Evolutionary conservation across 2,888 invertebrate genomes (phyloP).

Genomic region (Herminia tarsipennalis): DNA sequence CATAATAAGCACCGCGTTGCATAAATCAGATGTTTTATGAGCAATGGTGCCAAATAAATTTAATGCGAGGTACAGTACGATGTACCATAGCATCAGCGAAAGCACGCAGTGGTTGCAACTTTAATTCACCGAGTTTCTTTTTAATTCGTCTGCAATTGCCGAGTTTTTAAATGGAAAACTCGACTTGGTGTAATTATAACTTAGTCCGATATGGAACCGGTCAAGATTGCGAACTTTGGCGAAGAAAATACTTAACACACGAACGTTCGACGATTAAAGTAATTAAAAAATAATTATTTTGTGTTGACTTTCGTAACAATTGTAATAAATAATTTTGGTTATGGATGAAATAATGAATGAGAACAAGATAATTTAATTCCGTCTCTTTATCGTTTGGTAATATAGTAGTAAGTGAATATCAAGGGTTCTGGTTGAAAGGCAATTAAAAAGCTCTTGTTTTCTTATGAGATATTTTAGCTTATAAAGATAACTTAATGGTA

Average conservation of each 20-base stretch:
- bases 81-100: slow-evolving; percentile 44
- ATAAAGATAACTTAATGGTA: too few relatives aligned
- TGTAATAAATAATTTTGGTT: slow-evolving; percentile 5
- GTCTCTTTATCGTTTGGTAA: not conserved
- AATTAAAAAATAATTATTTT: slow-evolving; percentile 30
- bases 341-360: slow-evolving; percentile 2
- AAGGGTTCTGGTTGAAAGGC: too few relatives aligned
- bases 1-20: slow-evolving; percentile 63
- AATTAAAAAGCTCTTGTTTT: too few relatives aligned
- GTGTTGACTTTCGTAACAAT: slow-evolving; percentile 10
- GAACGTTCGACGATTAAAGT: slow-evolving; percentile 27
- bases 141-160: slow-evolving; percentile 43
- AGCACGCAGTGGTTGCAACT: slow-evolving; percentile 38
- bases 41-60: slow-evolving; percentile 71
- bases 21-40: slow-evolving; percentile 75
- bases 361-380: not conserved
- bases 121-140: slow-evolving; percentile 38
- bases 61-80: slow-evolving; percentile 40
- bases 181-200: slow-evolving; percentile 47
- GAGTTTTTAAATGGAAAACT: slow-evolving; percentile 42
- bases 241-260: slow-evolving; percentile 28
- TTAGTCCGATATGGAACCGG: slow-evolving; percentile 44
- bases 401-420: too few relatives aligned
- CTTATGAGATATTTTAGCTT: too few relatives aligned
- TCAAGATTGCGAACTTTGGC: slow-evolving; percentile 35